These are phyloP conservation scores for Brotula barbata DNA, from an alignment of 2,797 vertebrate species.

Conservation along the genomic window DNA sequence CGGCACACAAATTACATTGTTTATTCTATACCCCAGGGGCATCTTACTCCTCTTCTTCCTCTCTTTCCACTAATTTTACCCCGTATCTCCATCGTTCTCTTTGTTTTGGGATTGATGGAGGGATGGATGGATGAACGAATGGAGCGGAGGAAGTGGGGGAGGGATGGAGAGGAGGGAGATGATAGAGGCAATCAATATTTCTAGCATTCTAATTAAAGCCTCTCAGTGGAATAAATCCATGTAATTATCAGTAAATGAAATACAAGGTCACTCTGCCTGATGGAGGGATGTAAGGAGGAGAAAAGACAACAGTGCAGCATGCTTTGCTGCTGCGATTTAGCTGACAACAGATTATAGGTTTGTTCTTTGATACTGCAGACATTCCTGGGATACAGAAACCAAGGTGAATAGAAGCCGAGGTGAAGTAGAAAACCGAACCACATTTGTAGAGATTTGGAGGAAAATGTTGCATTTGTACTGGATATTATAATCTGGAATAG, in stretches of 20 bases:
- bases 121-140: constrained; percentile 2
- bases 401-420: too few relatives aligned
- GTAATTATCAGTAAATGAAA: constrained; percentile 99
- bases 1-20: too few relatives aligned
- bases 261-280: constrained; percentile 93
- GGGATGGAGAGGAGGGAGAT: constrained; percentile 78
- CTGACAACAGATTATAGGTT: not conserved
- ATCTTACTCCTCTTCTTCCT: too few relatives aligned
- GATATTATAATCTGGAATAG: too few relatives aligned
- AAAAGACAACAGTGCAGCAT: constrained; percentile 11
- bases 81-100: not conserved
- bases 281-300: constrained; percentile 43
- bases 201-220: constrained; percentile 99
- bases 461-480: too few relatives aligned
- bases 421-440: too few relatives aligned
- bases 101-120: constrained; percentile 61
- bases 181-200: constrained; percentile 99
- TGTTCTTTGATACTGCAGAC: not conserved
- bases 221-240: constrained; percentile 99
- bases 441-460: too few relatives aligned
- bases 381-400: not conserved
- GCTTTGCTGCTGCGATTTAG: constrained; percentile 21
- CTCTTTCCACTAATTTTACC: too few relatives aligned
- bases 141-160: constrained; percentile 15
- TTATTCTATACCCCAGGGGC: too few relatives aligned